Conservation (phyloP, 2,888 invertebrate species). For the Noctua pronuba region DNA sequence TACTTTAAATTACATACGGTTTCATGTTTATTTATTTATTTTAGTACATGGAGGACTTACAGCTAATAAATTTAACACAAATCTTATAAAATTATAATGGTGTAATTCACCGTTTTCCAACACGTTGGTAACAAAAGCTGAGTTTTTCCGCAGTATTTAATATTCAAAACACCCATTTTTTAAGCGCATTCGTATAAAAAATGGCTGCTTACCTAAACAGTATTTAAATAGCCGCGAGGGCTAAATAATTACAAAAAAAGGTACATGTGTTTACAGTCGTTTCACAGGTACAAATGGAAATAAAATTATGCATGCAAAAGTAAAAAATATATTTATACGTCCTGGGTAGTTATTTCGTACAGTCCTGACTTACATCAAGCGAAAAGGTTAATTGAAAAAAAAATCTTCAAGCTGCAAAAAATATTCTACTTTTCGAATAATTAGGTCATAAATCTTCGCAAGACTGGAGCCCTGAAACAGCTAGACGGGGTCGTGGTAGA, state of each 20-base stretch:
- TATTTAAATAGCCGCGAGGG: conserved; percentile 16
- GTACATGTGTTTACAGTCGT: background rate
- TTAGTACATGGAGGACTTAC: too few relatives aligned
- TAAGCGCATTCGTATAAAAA: background rate
- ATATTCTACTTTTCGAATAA: background rate
- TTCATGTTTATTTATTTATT: too few relatives aligned
- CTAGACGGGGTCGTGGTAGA: too few relatives aligned
- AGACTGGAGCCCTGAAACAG: too few relatives aligned
- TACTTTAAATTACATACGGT: background rate
- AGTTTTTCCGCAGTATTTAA: background rate
- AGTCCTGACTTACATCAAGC: background rate
- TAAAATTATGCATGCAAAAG: conserved; percentile 26
- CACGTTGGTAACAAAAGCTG: background rate
- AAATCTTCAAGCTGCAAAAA: background rate
- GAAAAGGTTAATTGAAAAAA: background rate
- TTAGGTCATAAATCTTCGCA: background rate
- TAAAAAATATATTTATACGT: conserved; percentile 14
- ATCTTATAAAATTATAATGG: background rate
- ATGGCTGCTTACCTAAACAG: background rate
- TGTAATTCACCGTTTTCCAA: background rate
- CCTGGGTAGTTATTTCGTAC: background rate
- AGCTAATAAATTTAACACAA: too few relatives aligned
- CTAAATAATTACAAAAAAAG: conserved; percentile 29
- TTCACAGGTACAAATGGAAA: conserved; percentile 29
- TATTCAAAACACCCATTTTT: conserved; percentile 14